phyloP scores from a whole-genome alignment of 2,797 vertebrate species.

The Paramormyrops hopkinsi region DNA sequence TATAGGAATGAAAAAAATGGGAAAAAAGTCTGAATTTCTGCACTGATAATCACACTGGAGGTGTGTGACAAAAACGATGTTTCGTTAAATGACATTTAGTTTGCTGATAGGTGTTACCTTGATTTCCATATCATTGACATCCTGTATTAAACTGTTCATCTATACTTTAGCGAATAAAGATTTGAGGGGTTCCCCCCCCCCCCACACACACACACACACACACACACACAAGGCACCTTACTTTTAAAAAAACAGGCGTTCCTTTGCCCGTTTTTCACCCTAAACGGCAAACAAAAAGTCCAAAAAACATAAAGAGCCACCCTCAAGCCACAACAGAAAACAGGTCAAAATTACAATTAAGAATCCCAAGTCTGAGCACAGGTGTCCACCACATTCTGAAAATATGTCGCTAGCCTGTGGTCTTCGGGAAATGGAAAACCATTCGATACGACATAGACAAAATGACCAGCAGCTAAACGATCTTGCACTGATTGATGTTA shows the following conservation, averaged over 20 bases:
- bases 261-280: background rate
- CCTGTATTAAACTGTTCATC: background rate
- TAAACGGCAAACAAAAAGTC: background rate
- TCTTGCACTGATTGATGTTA: slow-evolving; percentile 77
- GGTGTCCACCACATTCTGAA: background rate
- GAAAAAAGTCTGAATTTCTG: background rate
- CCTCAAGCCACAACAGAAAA: background rate
- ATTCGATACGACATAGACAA: slow-evolving; percentile 26
- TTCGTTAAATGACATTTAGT: background rate
- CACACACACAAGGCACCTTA: too few relatives aligned
- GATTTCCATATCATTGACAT: background rate
- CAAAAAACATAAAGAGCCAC: background rate
- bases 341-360: background rate
- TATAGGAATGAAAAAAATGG: background rate
- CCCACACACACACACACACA: too few relatives aligned
- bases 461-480: slow-evolving; percentile 56
- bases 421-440: background rate
- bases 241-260: background rate
- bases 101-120: background rate
- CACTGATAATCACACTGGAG: background rate
- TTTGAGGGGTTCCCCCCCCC: background rate
- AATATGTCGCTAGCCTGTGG: background rate
- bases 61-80: background rate
- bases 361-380: background rate
- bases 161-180: background rate